A percentile compares a stretch with the other conserved stretches of the same genome.
phyloP scores from a whole-genome alignment of 2,797 vertebrate species.

The Scyliorhinus canicula region DNA sequence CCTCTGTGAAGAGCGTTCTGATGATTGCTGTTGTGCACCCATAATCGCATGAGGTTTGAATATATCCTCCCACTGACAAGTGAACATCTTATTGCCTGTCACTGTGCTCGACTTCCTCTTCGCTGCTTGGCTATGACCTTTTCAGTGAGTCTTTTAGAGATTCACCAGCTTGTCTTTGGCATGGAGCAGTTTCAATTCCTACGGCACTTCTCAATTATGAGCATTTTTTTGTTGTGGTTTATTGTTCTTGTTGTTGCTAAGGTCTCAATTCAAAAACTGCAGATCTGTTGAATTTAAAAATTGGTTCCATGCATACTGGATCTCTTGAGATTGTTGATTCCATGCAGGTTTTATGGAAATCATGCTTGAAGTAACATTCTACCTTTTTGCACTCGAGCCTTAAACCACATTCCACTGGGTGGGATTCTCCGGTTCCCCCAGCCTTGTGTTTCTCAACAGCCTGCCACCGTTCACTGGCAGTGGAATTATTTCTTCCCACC shows the following conservation, averaged over 20 bases:
- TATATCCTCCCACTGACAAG: neutral
- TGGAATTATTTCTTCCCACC: too few species aligned
- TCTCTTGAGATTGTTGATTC: neutral
- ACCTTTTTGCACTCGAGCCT: neutral
- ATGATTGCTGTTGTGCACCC: neutral
- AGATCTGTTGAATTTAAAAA: neutral
- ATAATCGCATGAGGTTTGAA: neutral
- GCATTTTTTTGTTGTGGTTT: neutral
- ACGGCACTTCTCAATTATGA: neutral
- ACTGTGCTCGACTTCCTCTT: neutral
- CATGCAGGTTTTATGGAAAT: neutral
- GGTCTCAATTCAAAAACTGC: neutral
- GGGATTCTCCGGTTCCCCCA: too few species aligned
- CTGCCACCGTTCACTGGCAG: too few species aligned
- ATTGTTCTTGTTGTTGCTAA: neutral
- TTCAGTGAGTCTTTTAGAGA: neutral
- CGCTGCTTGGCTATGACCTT: neutral
- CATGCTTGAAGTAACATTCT: neutral
- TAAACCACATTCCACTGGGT: neutral
- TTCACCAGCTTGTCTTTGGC: neutral
- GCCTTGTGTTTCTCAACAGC: too few species aligned
- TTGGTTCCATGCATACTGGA: neutral
- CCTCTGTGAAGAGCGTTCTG: neutral
- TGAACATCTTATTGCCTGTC: neutral
- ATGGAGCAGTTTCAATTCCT: neutral